These are phyloP conservation scores for Tragulus kanchil DNA, from an alignment of 2,113 vertebrate genomes.

Conservation along the genomic window DNA sequence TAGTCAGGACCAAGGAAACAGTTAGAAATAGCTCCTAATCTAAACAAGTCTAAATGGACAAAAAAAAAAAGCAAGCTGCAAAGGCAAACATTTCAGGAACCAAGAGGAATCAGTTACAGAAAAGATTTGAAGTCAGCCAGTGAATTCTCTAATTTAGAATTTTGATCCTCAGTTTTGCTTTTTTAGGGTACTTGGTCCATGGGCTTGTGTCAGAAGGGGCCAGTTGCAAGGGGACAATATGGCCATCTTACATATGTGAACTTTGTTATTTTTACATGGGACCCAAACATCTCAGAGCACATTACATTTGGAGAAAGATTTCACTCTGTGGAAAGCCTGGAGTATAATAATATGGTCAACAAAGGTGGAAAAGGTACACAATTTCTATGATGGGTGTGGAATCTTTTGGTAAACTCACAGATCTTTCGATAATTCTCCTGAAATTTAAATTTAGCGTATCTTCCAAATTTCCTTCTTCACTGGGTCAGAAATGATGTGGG, in stretches of 20 bases:
- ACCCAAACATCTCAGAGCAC: not conserved
- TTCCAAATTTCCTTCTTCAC: not conserved
- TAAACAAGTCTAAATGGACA: not conserved
- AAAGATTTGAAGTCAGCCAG: not conserved
- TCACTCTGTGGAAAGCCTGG: not conserved
- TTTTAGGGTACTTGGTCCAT: not conserved
- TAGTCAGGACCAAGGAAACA: conserved; percentile 20
- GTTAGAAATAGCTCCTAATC: not conserved
- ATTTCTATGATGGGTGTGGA: not conserved
- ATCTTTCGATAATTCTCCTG: conserved; percentile 10
- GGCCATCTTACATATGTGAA: not conserved
- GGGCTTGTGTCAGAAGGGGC: not conserved
- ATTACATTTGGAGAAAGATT: not conserved
- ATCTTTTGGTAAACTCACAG: not conserved
- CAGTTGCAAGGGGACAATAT: not conserved
- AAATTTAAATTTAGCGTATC: not conserved
- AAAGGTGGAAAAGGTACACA: not conserved
- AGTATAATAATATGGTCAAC: not conserved
- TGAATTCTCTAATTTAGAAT: not conserved
- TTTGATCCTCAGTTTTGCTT: not conserved
- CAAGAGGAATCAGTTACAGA: not conserved
- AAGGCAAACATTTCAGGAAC: conserved; percentile 36
- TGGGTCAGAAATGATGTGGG: not conserved
- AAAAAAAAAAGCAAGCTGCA: not conserved
- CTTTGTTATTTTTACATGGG: conserved; percentile 2